A percentile compares a stretch with the other conserved stretches of the same genome.
Conservation (phyloP, 2,113 vertebrate genomes). For the Anoplopoma fimbria region DNA sequence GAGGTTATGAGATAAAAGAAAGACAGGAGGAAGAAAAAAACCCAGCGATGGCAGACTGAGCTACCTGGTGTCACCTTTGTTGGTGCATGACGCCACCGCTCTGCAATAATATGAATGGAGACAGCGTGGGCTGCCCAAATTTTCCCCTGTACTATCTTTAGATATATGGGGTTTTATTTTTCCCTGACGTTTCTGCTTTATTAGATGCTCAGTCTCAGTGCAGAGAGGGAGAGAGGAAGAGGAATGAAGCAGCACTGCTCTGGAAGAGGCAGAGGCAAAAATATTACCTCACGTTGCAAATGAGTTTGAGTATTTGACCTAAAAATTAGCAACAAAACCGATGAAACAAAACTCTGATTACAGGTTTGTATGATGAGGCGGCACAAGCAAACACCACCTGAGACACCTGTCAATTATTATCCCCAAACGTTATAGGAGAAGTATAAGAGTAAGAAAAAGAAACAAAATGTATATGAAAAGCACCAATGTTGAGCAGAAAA, state of each 20-base stretch:
- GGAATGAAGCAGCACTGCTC: neutral
- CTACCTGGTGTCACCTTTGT: slow-evolving; percentile 67
- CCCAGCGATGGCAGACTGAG: slow-evolving; percentile 50
- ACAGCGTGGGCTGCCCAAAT: slow-evolving; percentile 31
- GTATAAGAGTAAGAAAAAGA: neutral
- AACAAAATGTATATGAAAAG: neutral
- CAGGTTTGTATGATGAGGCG: slow-evolving; percentile 15
- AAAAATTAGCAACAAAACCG: neutral
- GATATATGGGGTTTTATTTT: slow-evolving; percentile 21
- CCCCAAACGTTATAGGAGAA: neutral
- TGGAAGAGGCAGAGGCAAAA: too few species aligned
- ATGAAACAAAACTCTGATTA: neutral
- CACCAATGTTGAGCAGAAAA: neutral
- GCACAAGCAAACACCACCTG: neutral
- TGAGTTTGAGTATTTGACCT: too few species aligned
- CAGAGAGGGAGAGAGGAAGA: neutral
- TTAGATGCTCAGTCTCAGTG: slow-evolving; percentile 4
- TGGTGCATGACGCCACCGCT: slow-evolving; percentile 72
- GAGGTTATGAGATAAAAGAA: slow-evolving; percentile 70
- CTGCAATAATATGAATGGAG: slow-evolving; percentile 67
- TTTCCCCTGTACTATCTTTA: slow-evolving; percentile 41
- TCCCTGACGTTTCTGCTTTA: slow-evolving; percentile 15
- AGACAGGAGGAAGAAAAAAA: slow-evolving; percentile 1
- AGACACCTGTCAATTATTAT: slow-evolving; percentile 10
- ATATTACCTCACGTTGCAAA: too few species aligned